phyloP scores from a whole-genome alignment of 2,113 vertebrate genomes.

The Neotoma lepida region DNA sequence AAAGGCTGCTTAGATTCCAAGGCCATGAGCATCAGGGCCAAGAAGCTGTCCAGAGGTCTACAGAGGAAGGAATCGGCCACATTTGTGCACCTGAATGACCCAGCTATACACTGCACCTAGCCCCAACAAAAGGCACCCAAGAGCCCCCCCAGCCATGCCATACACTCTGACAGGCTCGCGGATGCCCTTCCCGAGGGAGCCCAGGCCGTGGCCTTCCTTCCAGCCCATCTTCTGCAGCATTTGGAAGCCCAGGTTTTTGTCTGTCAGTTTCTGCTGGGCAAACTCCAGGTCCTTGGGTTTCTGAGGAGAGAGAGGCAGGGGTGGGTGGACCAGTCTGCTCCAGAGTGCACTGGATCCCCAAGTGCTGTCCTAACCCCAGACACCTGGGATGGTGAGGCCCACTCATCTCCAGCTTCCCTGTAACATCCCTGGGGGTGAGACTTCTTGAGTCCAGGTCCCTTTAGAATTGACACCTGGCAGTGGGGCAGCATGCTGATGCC shows the following conservation, averaged over 20 bases:
- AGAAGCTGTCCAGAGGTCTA: neutral
- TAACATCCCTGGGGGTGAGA: neutral
- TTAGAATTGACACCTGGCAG: neutral
- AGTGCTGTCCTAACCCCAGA: neutral
- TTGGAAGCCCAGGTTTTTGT: constrained; percentile 96
- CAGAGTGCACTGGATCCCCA: too few species aligned
- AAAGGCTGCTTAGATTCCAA: neutral
- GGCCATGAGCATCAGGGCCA: neutral
- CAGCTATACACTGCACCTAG: neutral
- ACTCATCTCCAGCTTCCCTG: neutral
- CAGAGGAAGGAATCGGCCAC: neutral
- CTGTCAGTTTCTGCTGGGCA: constrained; percentile 90
- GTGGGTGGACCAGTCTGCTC: neutral
- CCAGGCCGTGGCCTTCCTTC: constrained; percentile 96
- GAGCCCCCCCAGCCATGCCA: neutral
- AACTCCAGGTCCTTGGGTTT: constrained; percentile 85
- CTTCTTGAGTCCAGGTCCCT: neutral
- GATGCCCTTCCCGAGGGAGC: constrained; percentile 93
- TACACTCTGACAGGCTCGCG: constrained; percentile 91
- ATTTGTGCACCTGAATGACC: neutral
- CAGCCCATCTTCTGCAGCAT: constrained; percentile 99
- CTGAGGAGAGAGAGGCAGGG: constrained; percentile 63
- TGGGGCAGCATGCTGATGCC: neutral
- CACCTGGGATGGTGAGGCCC: neutral
- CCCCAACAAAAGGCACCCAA: neutral